Evolutionary conservation across 2,113 vertebrate genomes (phyloP).

Genomic region (Pachycephala philippinensis): DNA sequence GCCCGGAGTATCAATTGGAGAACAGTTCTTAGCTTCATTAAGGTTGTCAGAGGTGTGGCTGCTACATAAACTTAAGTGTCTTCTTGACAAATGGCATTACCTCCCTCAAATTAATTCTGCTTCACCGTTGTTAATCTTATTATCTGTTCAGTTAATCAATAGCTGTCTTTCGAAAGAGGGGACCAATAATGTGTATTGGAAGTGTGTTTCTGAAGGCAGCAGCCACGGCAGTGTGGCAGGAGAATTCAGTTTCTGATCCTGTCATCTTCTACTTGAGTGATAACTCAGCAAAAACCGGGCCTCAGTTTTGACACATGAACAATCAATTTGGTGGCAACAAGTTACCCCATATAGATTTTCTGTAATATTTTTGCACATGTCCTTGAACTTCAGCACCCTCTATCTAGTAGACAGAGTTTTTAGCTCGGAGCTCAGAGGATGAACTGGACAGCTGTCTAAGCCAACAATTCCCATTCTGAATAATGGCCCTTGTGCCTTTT

Average conservation of each 20-base stretch:
- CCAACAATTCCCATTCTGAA: not conserved
- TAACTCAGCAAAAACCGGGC: not conserved
- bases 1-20: slow-evolving; percentile 49
- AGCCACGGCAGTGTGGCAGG: not conserved
- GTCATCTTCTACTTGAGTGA: not conserved
- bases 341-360: not conserved
- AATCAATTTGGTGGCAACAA: not conserved
- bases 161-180: slow-evolving; percentile 48
- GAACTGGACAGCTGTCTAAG: not conserved
- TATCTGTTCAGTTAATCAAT: slow-evolving; percentile 69
- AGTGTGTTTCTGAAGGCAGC: not conserved
- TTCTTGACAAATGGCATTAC: slow-evolving; percentile 72
- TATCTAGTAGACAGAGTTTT: not conserved
- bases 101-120: slow-evolving; percentile 74
- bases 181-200: not conserved
- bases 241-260: not conserved
- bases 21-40: slow-evolving; percentile 23
- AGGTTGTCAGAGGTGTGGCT: slow-evolving; percentile 34
- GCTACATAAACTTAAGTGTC: slow-evolving; percentile 60
- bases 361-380: not conserved
- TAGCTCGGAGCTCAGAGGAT: not conserved
- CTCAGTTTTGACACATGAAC: not conserved
- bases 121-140: slow-evolving; percentile 71
- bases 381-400: not conserved
- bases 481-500: not conserved